These are phyloP conservation scores for Sander vitreus DNA, from an alignment of 2,113 vertebrate genomes.

Conservation along the genomic window DNA sequence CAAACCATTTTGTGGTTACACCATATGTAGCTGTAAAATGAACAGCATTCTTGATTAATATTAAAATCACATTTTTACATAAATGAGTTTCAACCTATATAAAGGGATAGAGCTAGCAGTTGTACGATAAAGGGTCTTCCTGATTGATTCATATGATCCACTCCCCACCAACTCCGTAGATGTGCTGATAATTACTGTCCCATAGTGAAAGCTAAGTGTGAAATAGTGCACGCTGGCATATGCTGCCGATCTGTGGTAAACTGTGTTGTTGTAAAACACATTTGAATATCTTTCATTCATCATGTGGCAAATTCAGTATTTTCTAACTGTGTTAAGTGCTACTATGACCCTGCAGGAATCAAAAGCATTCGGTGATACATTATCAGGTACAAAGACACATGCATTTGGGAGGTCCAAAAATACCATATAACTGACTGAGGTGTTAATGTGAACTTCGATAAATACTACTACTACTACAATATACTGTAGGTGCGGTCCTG, in stretches of 20 bases:
- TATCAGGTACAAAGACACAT: not conserved
- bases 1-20: not conserved
- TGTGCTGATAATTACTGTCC: not conserved
- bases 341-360: slow-evolving; percentile 19
- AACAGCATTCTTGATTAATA: not conserved
- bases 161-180: not conserved
- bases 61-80: not conserved
- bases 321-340: not conserved
- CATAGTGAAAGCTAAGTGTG: slow-evolving; percentile 4
- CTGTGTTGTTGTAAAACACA: slow-evolving; percentile 5
- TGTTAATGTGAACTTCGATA: slow-evolving; percentile 19
- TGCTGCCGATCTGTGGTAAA: not conserved
- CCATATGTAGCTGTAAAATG: not conserved
- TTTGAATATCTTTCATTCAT: slow-evolving; percentile 9
- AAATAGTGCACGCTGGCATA: not conserved
- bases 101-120: not conserved
- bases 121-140: no score
- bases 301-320: not conserved
- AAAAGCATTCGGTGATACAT: not conserved
- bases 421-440: not conserved
- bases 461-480: no score
- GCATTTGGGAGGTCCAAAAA: slow-evolving; percentile 1
- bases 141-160: not conserved
- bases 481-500: not conserved
- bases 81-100: not conserved